A percentile compares a stretch with the other conserved stretches of the same genome.
Evolutionary conservation across 2,888 invertebrate genomes (phyloP).

Genomic region (Tachystola acroxantha): DNA sequence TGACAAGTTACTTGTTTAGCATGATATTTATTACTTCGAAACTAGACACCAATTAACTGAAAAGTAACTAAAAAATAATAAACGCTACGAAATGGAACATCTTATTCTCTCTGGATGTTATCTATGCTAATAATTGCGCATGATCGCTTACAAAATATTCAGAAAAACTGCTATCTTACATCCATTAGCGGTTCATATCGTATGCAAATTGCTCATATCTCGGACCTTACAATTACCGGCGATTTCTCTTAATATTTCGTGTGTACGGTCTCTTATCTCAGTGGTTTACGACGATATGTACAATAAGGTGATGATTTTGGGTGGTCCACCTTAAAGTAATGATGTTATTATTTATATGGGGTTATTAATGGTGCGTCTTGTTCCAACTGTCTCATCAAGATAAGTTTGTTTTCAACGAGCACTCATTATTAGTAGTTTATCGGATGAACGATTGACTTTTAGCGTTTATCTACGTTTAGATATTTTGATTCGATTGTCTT

Average conservation of each 20-base stretch:
- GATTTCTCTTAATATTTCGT: slow-evolving; percentile 59
- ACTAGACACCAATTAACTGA: slow-evolving; percentile 6
- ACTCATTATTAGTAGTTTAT: slow-evolving; percentile 69
- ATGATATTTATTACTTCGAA: slow-evolving; percentile 1
- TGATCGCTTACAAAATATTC: slow-evolving; percentile 49
- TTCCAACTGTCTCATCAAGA: slow-evolving; percentile 67
- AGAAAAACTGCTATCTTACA: slow-evolving; percentile 54
- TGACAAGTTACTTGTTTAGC: not conserved
- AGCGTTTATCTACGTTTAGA: slow-evolving; percentile 48
- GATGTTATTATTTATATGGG: slow-evolving; percentile 69
- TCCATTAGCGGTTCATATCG: slow-evolving; percentile 67
- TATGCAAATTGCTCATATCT: slow-evolving; percentile 65
- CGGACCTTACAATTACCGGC: slow-evolving; percentile 51
- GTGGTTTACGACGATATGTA: slow-evolving; percentile 47
- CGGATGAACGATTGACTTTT: slow-evolving; percentile 64
- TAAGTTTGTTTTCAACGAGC: slow-evolving; percentile 65
- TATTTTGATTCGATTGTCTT: slow-evolving; percentile 53
- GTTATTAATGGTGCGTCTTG: slow-evolving; percentile 62
- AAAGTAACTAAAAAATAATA: slow-evolving; percentile 3
- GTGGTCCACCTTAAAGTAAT: slow-evolving; percentile 65
- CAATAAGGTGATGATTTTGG: slow-evolving; percentile 70
- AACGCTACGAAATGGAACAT: slow-evolving; percentile 6
- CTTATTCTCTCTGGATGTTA: slow-evolving; percentile 37
- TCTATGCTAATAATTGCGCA: slow-evolving; percentile 61
- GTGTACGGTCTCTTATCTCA: slow-evolving; percentile 31